These are phyloP conservation scores for Pagrus major DNA, from an alignment of 2,113 vertebrate species.

Conservation along the genomic window DNA sequence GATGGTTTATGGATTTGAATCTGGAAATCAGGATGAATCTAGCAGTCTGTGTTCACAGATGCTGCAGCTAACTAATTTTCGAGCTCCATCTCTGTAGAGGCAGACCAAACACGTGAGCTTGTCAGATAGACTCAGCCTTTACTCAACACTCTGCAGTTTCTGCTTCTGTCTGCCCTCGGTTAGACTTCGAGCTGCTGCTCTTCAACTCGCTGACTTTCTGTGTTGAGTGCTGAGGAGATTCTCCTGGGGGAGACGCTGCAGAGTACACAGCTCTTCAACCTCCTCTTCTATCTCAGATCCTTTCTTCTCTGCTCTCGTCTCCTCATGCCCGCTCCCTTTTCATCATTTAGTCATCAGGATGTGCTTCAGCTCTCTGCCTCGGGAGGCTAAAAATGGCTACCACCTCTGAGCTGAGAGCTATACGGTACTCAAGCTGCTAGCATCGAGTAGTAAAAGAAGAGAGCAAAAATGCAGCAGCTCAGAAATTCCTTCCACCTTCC, in stretches of 20 bases:
- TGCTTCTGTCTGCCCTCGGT: background rate
- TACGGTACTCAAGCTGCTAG: background rate
- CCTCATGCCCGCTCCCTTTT: conserved; percentile 39
- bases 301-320: conserved; percentile 4
- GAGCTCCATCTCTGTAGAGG: background rate
- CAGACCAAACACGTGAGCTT: conserved; percentile 15
- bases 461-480: background rate
- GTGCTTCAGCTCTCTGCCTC: conserved; percentile 43
- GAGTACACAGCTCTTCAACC: conserved; percentile 40
- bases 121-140: background rate
- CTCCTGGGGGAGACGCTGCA: conserved; percentile 38
- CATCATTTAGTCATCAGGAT: conserved; percentile 65
- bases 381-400: conserved; percentile 61
- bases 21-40: background rate
- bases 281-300: conserved; percentile 12
- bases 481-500: background rate
- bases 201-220: background rate
- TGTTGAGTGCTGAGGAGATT: conserved; percentile 19
- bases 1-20: background rate
- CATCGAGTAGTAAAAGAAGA: background rate
- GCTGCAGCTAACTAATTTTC: background rate
- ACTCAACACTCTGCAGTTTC: background rate
- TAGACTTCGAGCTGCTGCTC: conserved; percentile 4
- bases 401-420: conserved; percentile 48
- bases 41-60: background rate